These are phyloP conservation scores for Synanthedon tipuliformis DNA, from an alignment of 2,888 invertebrate genomes.

Conservation along the genomic window DNA sequence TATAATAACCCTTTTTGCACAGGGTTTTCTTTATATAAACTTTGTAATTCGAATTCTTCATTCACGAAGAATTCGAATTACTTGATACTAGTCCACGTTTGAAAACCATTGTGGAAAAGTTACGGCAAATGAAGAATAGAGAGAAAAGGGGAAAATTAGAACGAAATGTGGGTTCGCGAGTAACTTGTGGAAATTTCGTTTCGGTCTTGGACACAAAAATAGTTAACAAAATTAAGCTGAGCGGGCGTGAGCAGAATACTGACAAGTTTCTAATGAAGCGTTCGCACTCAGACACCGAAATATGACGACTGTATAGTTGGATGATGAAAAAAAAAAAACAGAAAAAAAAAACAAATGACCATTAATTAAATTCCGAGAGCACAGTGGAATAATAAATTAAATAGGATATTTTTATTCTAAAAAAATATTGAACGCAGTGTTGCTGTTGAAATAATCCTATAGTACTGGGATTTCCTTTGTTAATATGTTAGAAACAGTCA, in stretches of 20 bases:
- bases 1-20: too few species aligned
- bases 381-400: too few species aligned
- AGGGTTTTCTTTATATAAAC: too few species aligned
- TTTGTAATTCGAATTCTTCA: too few species aligned
- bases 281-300: conserved; percentile 6
- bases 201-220: conserved; percentile 45
- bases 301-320: not conserved
- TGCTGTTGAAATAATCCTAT: too few species aligned
- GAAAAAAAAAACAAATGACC: too few species aligned
- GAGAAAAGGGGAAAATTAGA: conserved; percentile 26
- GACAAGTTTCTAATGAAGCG: conserved; percentile 42
- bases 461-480: too few species aligned
- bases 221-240: conserved; percentile 53
- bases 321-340: too few species aligned
- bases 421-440: too few species aligned
- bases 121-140: conserved; percentile 20
- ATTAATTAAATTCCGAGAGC: too few species aligned
- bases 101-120: not conserved
- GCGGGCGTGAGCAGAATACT: conserved; percentile 32
- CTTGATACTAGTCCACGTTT: not conserved
- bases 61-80: not conserved
- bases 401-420: too few species aligned
- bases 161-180: conserved; percentile 15
- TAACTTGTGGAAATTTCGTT: conserved; percentile 33
- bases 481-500: too few species aligned